Percentiles rank a stretch among this genome's conserved stretches.
phyloP scores from a whole-genome alignment of 2,113 vertebrate species.

The Tachysurus vachellii region DNA sequence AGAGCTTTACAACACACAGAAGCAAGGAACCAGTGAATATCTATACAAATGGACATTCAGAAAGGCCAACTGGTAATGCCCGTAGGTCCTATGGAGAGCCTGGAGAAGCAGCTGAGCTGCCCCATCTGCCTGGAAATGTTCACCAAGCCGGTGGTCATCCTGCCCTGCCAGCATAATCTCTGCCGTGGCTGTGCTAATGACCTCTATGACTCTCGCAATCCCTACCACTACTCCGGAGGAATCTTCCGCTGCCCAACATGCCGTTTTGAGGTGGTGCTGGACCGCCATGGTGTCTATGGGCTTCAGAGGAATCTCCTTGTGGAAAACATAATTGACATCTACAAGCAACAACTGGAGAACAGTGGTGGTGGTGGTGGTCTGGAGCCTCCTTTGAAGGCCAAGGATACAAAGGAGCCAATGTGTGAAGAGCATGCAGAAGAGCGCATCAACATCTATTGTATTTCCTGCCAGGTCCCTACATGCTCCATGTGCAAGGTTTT shows the following conservation, averaged over 20 bases:
- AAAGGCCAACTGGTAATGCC: conserved; percentile 54
- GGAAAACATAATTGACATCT: conserved; percentile 92
- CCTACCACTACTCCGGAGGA: conserved; percentile 77
- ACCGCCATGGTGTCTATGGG: conserved; percentile 88
- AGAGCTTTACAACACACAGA: not conserved
- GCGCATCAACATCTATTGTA: conserved; percentile 91
- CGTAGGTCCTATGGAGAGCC: conserved; percentile 75
- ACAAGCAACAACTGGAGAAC: conserved; percentile 77
- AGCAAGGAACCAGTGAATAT: conserved; percentile 18
- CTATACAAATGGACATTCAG: conserved; percentile 64
- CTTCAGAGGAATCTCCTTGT: conserved; percentile 90
- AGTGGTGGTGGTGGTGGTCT: conserved; percentile 18
- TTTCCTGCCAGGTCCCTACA: conserved; percentile 84
- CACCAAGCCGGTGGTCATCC: conserved; percentile 89
- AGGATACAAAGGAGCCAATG: conserved; percentile 76
- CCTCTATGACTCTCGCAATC: conserved; percentile 76
- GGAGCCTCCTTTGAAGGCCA: conserved; percentile 70
- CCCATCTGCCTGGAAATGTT: conserved; percentile 94
- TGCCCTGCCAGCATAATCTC: conserved; percentile 93
- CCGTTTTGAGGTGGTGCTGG: conserved; percentile 88
- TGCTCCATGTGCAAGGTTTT: conserved; percentile 95
- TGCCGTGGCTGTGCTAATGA: conserved; percentile 87
- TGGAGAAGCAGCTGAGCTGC: conserved; percentile 91
- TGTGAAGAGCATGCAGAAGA: conserved; percentile 88
- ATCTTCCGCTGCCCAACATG: conserved; percentile 89